Conservation (phyloP, 2,888 invertebrate genomes). For the Cheilosia vulpina region DNA sequence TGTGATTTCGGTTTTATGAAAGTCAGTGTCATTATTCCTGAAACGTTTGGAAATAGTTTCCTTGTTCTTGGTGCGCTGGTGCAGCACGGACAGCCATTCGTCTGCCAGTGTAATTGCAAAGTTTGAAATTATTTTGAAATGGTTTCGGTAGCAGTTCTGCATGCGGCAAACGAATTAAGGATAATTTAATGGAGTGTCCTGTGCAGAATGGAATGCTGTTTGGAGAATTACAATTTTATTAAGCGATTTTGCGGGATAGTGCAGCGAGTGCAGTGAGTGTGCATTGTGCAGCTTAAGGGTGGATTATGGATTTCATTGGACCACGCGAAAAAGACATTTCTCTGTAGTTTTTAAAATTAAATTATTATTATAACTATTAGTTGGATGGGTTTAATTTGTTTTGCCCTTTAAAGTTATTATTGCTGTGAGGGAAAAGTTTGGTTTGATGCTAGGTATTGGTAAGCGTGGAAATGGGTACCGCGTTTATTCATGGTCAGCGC, state of each 20-base stretch:
- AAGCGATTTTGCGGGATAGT: slow-evolving; percentile 5
- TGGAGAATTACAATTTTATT: slow-evolving; percentile 65
- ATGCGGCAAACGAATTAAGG: slow-evolving; percentile 73
- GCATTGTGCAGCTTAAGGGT: not conserved
- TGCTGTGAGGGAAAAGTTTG: too few species aligned
- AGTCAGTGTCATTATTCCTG: slow-evolving; percentile 23
- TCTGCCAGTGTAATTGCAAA: slow-evolving; percentile 57
- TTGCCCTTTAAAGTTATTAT: not conserved
- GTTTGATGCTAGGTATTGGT: too few species aligned
- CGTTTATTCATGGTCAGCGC: too few species aligned
- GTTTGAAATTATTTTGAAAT: slow-evolving; percentile 55
- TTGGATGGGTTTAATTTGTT: not conserved
- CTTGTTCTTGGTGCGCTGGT: not conserved
- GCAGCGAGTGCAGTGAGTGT: not conserved
- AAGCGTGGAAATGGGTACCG: not conserved
- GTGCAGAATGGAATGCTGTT: slow-evolving; percentile 38
- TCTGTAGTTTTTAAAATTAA: not conserved
- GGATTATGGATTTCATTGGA: slow-evolving; percentile 6
- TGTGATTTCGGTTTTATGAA: slow-evolving; percentile 64
- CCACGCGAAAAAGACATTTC: slow-evolving; percentile 10
- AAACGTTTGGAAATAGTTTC: slow-evolving; percentile 43
- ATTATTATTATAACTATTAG: slow-evolving; percentile 1
- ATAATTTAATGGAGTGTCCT: slow-evolving; percentile 63
- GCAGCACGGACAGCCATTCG: slow-evolving; percentile 30
- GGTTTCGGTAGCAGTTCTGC: slow-evolving; percentile 49